Base-by-base conservation (phyloP, 1,140 invertebrate species). In the Chionoecetes opilio region DNA sequence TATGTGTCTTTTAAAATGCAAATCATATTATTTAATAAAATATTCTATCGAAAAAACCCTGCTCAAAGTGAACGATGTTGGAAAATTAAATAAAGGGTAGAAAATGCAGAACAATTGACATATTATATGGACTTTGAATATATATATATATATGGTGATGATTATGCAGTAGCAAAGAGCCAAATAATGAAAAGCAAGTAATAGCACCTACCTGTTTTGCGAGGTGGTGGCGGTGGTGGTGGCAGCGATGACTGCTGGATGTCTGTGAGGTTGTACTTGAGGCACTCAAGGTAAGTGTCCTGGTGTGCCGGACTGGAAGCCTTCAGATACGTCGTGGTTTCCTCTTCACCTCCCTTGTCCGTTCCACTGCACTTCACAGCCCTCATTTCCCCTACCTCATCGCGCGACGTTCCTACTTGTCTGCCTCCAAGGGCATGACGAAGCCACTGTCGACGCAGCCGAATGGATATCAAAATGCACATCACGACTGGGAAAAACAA, bases 391-490 rank as follows among this genome's bases (percentile, higher is more conserved):
- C 53, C n/a, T 0, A 31, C 31, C 2, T 53, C 63, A 31, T 21
- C 53, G 11, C 35, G 38, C 88, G 35, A 21, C 0, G 11, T 31
- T 11, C 6, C 46, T 11, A 21, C 31, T 5, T 34, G 46, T 17
- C 46, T 29, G 21, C 5, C 32, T 0, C 88, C 26, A 2, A 34
- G 3, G 9, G 17, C 46, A 0, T 53, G n/a, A 6, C 11, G 6
- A n/a, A 75, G 21, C 89, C 89, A 91, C 41, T 91, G 89, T 0
- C 89, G 46, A 26, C 89, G 89, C 34, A 91, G 14, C 29, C 89
- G 35, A 3, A 91, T 34, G 11, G 89, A 91, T 37, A 91, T 17
- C n/a, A 91, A 46, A 32, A 91, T 35, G 26, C 89, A 46, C 31
- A 91, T 21, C 89, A 91, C 89, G 46, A 91, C 89, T 91, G 89